phyloP scores from a whole-genome alignment of 1,140 invertebrate genomes.

The Brevipalpus yothersi region DNA sequence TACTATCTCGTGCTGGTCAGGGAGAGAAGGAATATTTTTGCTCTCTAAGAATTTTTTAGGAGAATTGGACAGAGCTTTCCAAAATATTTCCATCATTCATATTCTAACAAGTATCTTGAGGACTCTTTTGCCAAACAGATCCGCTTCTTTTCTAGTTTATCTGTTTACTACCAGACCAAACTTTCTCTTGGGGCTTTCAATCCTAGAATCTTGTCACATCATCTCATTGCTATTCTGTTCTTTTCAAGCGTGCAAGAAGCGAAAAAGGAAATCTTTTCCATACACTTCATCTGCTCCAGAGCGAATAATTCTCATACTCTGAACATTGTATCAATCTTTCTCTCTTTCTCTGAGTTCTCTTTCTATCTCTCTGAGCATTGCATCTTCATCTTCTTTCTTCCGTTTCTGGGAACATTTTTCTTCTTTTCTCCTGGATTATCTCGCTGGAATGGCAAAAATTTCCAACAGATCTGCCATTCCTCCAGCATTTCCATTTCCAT shows the following conservation, averaged over 20 bases:
- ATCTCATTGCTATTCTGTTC: neutral
- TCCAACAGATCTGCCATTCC: neutral
- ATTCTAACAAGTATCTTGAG: neutral
- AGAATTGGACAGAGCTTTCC: neutral
- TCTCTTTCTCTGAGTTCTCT: neutral
- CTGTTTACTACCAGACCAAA: neutral
- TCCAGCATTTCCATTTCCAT: neutral
- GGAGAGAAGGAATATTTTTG: neutral
- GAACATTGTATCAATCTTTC: neutral
- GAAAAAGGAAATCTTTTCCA: neutral
- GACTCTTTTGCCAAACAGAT: neutral
- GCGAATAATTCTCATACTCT: neutral
- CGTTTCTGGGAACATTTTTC: neutral
- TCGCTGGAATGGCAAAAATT: neutral
- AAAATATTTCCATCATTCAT: neutral
- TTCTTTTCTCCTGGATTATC: neutral
- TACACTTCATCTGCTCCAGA: neutral
- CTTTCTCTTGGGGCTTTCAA: neutral
- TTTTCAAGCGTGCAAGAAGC: neutral
- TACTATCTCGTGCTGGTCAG: neutral
- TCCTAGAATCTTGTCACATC: neutral
- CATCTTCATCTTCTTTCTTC: neutral
- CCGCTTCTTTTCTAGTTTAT: neutral
- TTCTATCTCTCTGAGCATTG: neutral
- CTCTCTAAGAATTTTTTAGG: neutral